A percentile compares a stretch with the other conserved stretches of the same genome.
These are phyloP conservation scores for Monopterus albus DNA, from an alignment of 2,113 vertebrate genomes.

Conservation along the genomic window DNA sequence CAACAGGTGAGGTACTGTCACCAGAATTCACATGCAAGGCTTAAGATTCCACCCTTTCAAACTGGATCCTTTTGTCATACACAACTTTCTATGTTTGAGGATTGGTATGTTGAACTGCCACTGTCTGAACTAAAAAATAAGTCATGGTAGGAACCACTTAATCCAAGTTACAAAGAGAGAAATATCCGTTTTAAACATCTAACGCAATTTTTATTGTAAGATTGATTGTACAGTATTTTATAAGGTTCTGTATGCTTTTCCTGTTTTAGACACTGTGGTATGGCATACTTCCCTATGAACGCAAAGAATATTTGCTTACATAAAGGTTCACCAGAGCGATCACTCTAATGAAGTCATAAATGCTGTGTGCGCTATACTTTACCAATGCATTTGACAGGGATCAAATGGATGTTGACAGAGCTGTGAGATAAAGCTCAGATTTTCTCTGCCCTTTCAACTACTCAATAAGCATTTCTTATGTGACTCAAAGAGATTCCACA, in stretches of 20 bases:
- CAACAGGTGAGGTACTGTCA: slow-evolving; percentile 35
- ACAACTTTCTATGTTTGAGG: not conserved
- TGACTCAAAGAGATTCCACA: slow-evolving; percentile 50
- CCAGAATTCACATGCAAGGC: not conserved
- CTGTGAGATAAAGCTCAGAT: slow-evolving; percentile 37
- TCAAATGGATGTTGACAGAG: slow-evolving; percentile 26
- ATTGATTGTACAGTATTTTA: too few species aligned
- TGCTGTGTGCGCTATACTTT: not conserved
- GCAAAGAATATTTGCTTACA: slow-evolving; percentile 9
- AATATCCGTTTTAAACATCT: not conserved
- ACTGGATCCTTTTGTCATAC: not conserved
- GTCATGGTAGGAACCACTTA: not conserved
- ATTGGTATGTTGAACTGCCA: not conserved
- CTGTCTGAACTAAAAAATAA: not conserved
- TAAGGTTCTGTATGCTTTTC: not conserved
- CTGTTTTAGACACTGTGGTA: not conserved
- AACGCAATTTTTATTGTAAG: too few species aligned
- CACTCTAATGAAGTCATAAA: slow-evolving; percentile 4
- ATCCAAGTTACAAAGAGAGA: not conserved
- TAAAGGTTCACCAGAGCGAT: slow-evolving; percentile 4
- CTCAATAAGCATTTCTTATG: slow-evolving; percentile 56
- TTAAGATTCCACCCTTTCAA: not conserved
- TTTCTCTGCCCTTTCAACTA: slow-evolving; percentile 54
- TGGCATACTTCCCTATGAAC: not conserved
- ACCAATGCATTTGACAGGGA: slow-evolving; percentile 29